Percentiles rank a stretch among this genome's conserved stretches.
Evolutionary conservation across 2,888 invertebrate species (phyloP).

Genomic region (Eubasilissa splendida): DNA sequence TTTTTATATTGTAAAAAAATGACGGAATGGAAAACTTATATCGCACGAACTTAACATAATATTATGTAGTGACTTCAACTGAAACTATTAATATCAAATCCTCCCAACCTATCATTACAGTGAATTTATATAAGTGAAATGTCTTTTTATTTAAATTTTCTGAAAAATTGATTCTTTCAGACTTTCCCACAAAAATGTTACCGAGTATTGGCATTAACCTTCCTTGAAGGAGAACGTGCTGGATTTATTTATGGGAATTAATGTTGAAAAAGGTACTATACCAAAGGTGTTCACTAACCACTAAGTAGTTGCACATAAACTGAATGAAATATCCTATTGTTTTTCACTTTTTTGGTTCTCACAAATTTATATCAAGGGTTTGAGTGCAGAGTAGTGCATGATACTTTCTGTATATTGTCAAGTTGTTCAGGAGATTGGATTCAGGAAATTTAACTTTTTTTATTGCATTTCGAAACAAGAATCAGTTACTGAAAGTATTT

Average conservation of each 20-base stretch:
- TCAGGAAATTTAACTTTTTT: no score
- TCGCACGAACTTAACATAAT: neutral
- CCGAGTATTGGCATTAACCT: neutral
- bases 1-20: constrained; percentile 5
- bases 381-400: no score
- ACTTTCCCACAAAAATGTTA: neutral
- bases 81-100: no score
- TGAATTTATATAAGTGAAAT: neutral
- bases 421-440: no score
- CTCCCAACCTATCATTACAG: constrained; percentile 5
- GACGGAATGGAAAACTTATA: neutral
- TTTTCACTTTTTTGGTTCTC: constrained; percentile 5
- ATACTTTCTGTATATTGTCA: no score
- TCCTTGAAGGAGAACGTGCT: neutral
- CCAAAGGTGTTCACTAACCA: constrained; percentile 28
- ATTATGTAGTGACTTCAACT: no score
- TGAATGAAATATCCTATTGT: neutral
- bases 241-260: constrained; percentile 12
- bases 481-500: no score
- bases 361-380: neutral
- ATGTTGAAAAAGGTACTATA: constrained; percentile 13
- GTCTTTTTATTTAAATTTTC: no score
- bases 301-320: constrained; percentile 11
- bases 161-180: neutral
- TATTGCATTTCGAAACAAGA: no score